phyloP scores from a whole-genome alignment of 2,113 vertebrate species.

The Haplotaxodon microlepis region DNA sequence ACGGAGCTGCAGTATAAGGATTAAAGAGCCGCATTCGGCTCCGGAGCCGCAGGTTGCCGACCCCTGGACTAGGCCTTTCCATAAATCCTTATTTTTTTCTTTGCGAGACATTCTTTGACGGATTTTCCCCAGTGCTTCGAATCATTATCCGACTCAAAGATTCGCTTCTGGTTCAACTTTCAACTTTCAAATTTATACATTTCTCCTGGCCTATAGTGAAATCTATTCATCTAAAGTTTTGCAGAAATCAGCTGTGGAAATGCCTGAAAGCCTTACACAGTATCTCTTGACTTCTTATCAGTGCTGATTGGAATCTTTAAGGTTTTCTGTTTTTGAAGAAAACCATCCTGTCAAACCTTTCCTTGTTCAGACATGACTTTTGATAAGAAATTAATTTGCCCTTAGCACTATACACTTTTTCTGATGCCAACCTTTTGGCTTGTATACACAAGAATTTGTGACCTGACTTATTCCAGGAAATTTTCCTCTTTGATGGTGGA shows the following conservation, averaged over 20 bases:
- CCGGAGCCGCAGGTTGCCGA: neutral
- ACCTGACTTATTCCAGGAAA: neutral
- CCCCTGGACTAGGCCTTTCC: neutral
- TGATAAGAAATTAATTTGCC: neutral
- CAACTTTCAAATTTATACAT: neutral
- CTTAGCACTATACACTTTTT: neutral
- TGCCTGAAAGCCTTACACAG: neutral
- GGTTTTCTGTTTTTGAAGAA: neutral
- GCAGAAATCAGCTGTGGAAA: neutral
- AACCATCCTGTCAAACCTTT: neutral
- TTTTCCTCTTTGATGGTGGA: neutral
- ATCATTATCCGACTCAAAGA: neutral
- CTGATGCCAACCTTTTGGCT: neutral
- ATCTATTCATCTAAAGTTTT: neutral
- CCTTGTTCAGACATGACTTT: neutral
- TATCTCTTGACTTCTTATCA: neutral
- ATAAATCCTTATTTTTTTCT: neutral
- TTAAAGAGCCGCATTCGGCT: neutral
- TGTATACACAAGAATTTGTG: neutral
- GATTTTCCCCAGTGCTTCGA: fast-evolving
- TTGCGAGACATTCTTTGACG: neutral
- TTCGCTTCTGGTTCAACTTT: neutral
- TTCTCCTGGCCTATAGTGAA: neutral
- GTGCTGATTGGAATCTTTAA: neutral
- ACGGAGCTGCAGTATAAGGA: neutral